Percentiles rank a stretch among this genome's conserved stretches.
Conservation (phyloP, 2,113 vertebrate species). For the Anhinga rufa region DNA sequence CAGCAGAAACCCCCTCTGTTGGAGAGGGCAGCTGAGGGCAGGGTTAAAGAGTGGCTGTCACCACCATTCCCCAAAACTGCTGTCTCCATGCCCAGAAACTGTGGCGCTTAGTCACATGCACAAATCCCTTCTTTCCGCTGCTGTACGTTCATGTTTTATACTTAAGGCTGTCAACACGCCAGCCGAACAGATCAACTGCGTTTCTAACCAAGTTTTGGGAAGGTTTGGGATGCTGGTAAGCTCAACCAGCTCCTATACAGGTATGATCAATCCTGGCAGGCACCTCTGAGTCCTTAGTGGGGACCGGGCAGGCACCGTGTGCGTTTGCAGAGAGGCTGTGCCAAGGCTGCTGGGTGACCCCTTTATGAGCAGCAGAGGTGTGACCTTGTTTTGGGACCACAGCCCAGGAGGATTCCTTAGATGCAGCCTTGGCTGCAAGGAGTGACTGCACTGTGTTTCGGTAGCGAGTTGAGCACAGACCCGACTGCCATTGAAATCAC, state of each 20-base stretch:
- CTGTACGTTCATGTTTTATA: not conserved
- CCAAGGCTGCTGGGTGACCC: rapidly evolving
- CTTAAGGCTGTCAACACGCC: not conserved
- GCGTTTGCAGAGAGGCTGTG: not conserved
- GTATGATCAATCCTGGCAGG: not conserved
- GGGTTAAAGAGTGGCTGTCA: not conserved
- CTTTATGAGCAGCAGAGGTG: not conserved
- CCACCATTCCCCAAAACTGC: not conserved
- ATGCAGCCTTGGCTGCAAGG: not conserved
- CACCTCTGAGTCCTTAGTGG: too few species aligned
- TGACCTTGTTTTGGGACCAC: not conserved
- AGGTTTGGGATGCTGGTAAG: not conserved
- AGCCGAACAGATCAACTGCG: not conserved
- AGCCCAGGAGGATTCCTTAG: not conserved
- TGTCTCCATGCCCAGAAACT: not conserved
- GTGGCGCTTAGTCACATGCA: rapidly evolving
- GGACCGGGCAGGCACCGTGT: too few species aligned
- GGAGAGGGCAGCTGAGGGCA: not conserved
- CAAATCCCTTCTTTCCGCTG: not conserved
- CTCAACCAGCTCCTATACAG: not conserved
- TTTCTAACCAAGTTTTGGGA: not conserved
- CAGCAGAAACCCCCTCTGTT: not conserved
- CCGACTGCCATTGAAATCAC: rapidly evolving
- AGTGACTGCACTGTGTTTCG: rapidly evolving
- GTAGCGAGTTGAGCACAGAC: not conserved